Conservation (phyloP, 2,113 vertebrate species). For the Mellivora capensis region DNA sequence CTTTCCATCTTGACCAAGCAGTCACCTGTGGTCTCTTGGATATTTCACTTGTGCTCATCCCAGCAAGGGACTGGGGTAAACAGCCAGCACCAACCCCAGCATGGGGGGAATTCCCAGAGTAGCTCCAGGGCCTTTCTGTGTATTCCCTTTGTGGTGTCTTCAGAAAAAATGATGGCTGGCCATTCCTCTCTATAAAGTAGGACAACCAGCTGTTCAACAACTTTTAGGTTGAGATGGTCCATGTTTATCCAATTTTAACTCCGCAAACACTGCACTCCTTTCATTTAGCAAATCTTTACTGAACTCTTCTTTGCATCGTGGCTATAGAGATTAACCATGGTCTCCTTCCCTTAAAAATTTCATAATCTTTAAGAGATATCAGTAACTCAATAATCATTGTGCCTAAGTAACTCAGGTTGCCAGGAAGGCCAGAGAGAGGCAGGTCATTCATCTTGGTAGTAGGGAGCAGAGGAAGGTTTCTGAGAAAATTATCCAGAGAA, state of each 20-base stretch:
- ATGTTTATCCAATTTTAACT: not conserved
- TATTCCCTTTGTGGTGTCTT: not conserved
- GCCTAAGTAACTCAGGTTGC: not conserved
- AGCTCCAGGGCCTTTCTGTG: not conserved
- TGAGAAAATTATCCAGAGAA: not conserved
- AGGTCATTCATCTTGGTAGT: not conserved
- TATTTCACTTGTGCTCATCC: accelerated
- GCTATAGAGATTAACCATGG: not conserved
- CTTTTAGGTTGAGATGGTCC: not conserved
- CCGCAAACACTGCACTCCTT: not conserved
- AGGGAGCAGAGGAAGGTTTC: not conserved
- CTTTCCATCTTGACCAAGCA: not conserved
- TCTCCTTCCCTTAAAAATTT: not conserved
- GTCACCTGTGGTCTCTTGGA: not conserved
- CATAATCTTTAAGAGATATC: not conserved
- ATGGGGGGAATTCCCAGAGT: too few species aligned
- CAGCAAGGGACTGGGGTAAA: not conserved
- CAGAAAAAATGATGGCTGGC: not conserved
- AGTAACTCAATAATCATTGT: not conserved
- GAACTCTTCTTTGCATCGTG: not conserved
- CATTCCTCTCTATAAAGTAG: not conserved
- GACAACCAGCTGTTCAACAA: not conserved
- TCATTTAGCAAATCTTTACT: not conserved
- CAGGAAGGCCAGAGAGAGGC: not conserved
- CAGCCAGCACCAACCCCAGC: not conserved